These are phyloP conservation scores for Eubucco bourcierii DNA, from an alignment of 2,113 vertebrate species.

Conservation along the genomic window DNA sequence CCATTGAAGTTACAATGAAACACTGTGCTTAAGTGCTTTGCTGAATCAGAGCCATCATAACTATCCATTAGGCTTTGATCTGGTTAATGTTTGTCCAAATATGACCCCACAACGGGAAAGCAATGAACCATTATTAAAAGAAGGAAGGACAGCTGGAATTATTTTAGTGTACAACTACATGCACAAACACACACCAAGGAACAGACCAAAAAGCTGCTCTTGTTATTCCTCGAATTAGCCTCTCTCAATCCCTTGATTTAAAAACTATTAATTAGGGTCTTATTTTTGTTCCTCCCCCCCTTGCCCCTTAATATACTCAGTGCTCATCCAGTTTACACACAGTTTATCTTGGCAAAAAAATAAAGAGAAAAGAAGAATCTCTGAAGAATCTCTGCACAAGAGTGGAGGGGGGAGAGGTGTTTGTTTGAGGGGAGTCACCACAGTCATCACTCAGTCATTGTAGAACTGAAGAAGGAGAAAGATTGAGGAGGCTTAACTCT, in stretches of 20 bases:
- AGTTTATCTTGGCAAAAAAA: conserved; percentile 60
- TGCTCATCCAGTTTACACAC: conserved; percentile 31
- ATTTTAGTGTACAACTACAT: conserved; percentile 46
- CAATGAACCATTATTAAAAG: conserved; percentile 64
- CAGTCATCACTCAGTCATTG: conserved; percentile 42
- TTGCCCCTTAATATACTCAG: not conserved
- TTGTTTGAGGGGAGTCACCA: conserved; percentile 53
- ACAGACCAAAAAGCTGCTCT: conserved; percentile 4
- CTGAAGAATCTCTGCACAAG: not conserved
- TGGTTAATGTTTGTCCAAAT: conserved; percentile 71
- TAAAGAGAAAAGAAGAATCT: conserved; percentile 39
- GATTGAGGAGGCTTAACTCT: conserved; percentile 25
- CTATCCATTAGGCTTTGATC: conserved; percentile 71
- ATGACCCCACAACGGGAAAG: conserved; percentile 50
- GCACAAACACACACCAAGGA: conserved; percentile 43
- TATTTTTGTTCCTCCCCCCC: not conserved
- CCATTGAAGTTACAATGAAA: conserved; percentile 58
- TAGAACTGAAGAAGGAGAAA: not conserved
- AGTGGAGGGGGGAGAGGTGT: conserved; percentile 23
- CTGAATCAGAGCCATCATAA: conserved; percentile 66
- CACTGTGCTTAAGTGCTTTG: conserved; percentile 57
- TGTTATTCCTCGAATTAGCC: conserved; percentile 2
- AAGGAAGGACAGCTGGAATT: conserved; percentile 65
- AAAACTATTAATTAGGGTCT: conserved; percentile 30
- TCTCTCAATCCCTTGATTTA: not conserved